Evolutionary conservation across 2,113 vertebrate genomes (phyloP).

Genomic region (Crotalus tigris): DNA sequence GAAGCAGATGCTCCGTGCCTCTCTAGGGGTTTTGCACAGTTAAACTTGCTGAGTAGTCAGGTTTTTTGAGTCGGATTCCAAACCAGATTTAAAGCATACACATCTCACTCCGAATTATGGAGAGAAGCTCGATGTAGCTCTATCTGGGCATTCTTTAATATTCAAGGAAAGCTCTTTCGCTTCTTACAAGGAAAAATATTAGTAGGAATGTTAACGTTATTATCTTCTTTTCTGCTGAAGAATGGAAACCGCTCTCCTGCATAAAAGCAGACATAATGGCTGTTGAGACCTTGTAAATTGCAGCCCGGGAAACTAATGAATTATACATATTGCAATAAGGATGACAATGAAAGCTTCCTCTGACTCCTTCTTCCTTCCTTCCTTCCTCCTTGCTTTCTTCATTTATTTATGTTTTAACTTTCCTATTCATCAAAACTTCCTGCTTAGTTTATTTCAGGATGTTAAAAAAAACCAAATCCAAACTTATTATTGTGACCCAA

Average conservation of each 20-base stretch:
- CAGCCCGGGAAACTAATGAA: slow-evolving; percentile 42
- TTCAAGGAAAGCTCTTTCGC: background rate
- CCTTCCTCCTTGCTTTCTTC: background rate
- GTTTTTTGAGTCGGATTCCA: background rate
- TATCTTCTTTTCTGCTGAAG: slow-evolving; percentile 29
- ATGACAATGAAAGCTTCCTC: slow-evolving; percentile 25
- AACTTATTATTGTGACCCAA: background rate
- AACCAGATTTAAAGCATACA: no score
- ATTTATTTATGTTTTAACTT: background rate
- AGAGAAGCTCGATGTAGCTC: background rate
- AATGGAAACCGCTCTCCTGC: slow-evolving; percentile 44
- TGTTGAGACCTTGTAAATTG: slow-evolving; percentile 41
- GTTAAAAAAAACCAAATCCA: background rate
- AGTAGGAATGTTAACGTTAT: background rate
- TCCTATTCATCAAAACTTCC: background rate
- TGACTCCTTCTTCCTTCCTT: background rate
- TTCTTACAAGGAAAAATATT: slow-evolving; percentile 15
- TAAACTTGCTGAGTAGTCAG: no score
- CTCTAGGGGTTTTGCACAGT: no score
- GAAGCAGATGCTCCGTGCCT: background rate
- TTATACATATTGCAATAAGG: slow-evolving; percentile 47
- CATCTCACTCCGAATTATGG: background rate
- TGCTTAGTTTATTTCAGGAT: background rate
- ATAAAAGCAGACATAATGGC: background rate
- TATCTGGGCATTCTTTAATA: slow-evolving; percentile 13